Base-by-base conservation (phyloP, 2,113 vertebrate species). In the Sisor rabdophorus region DNA sequence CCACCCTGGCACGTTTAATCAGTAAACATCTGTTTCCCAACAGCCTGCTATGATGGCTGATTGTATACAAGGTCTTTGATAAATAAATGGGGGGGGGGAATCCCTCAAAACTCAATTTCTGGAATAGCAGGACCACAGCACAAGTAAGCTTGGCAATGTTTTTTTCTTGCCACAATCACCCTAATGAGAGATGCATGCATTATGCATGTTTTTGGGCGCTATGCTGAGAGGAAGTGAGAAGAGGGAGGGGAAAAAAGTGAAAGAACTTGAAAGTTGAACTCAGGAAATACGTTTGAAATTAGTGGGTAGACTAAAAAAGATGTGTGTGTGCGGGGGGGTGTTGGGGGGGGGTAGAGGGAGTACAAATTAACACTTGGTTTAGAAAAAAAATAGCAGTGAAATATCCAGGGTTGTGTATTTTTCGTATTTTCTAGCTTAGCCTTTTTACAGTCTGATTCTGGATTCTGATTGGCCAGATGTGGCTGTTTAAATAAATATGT, bases 21-120 rank as follows among this genome's bases (percentile, higher is more conserved):
- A 92, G 90, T 89, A 91, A 91, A 91, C 92, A 90, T 90, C 92
- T 92, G 91, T 90, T 84, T 88, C 76, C 77, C 82, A 74, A 56
- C 83, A 80, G 85, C 61, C 80, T 59, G 73, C 75, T 60, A 81
- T 80, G 81, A 81, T 76, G 54, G 83, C 75, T 89, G 90, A 90
- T 90, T 90, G 88, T 86, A 87, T 85, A 88, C 79, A 77, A 88
- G 86, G 76, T 79, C 86, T 92, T 91, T 90, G 88, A 90, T 89
- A 84, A 83, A 88, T 86, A 87, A 87, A 90, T 76, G 86, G 60
- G 81, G 61, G n/a, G 53, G 58, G 47, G 53, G 40, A 71, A 50
- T 24, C 50, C 19, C 30, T 55, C 73, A 77, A 84, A 80, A 89
- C 79, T 82, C 80, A 84, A 87, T 90, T 78, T 84, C 81, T 11